Conservation (phyloP, 2,888 invertebrate species). For the Leptinotarsa peninsularis region DNA sequence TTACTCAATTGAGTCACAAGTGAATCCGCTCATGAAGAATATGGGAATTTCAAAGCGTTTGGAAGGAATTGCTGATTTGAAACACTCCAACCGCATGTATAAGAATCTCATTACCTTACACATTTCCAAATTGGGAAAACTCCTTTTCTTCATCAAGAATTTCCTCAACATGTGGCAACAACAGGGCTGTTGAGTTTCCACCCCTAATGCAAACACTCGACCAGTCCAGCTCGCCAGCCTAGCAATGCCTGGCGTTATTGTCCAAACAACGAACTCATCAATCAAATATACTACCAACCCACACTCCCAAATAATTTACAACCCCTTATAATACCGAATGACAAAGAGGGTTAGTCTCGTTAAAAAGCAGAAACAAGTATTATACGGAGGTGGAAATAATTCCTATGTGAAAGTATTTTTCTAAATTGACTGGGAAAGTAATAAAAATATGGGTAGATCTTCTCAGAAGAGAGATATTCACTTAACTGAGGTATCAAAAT, state of each 20-base stretch:
- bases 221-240: constrained; percentile 54
- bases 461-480: no score
- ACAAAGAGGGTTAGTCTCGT: constrained; percentile 15
- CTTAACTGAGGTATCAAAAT: no score
- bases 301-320: constrained; percentile 37
- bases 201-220: constrained; percentile 62
- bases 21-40: no score
- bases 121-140: not conserved
- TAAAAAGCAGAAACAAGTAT: constrained; percentile 12
- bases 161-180: constrained; percentile 17
- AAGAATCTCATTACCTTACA: not conserved
- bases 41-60: no score
- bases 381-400: not conserved
- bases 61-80: no score
- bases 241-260: constrained; percentile 59
- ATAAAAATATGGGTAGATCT: no score
- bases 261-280: constrained; percentile 65
- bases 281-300: constrained; percentile 61
- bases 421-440: not conserved
- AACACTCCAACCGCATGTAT: no score
- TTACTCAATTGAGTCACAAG: no score
- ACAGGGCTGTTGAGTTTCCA: constrained; percentile 29
- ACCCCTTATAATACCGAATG: constrained; percentile 23
- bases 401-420: not conserved
- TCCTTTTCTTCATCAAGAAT: constrained; percentile 16